A percentile compares a stretch with the other conserved stretches of the same genome.
phyloP scores from a whole-genome alignment of 2,113 vertebrate species.

The mouse (Mus musculus) region DNA sequence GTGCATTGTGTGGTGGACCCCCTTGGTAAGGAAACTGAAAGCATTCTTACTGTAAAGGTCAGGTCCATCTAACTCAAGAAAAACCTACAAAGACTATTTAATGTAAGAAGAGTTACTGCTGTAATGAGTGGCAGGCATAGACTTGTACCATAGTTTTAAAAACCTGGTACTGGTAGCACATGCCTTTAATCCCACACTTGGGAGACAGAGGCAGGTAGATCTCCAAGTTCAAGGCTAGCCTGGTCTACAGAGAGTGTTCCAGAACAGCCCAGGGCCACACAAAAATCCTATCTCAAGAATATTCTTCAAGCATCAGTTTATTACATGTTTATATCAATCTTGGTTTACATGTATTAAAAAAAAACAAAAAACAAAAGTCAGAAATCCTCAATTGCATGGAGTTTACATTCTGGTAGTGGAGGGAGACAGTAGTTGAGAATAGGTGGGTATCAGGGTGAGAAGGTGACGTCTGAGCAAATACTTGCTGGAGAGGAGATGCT shows the following conservation, averaged over 20 bases:
- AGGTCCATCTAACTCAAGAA: neutral
- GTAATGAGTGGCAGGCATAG: neutral
- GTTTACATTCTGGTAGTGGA: neutral
- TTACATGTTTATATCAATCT: neutral
- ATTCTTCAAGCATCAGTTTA: slow-evolving; percentile 26
- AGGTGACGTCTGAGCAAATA: neutral
- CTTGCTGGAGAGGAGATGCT: neutral
- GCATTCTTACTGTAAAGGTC: neutral
- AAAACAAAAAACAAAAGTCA: neutral
- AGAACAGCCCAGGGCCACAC: no score
- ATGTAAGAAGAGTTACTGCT: slow-evolving; percentile 18
- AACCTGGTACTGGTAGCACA: neutral
- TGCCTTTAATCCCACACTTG: neutral
- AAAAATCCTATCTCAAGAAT: neutral
- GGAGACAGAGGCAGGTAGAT: neutral
- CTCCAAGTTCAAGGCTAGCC: neutral
- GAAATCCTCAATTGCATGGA: neutral
- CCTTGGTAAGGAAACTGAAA: neutral
- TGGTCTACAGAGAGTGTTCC: neutral
- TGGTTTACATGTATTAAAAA: neutral
- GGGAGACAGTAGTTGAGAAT: neutral
- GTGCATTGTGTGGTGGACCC: neutral
- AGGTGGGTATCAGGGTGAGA: neutral
- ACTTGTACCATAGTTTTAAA: neutral
- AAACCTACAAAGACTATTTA: neutral